Evolutionary conservation across 2,888 invertebrate species (phyloP), one percentile per base, ranked within the genome.

Genomic region (Hydropsyche betteni): DNA sequence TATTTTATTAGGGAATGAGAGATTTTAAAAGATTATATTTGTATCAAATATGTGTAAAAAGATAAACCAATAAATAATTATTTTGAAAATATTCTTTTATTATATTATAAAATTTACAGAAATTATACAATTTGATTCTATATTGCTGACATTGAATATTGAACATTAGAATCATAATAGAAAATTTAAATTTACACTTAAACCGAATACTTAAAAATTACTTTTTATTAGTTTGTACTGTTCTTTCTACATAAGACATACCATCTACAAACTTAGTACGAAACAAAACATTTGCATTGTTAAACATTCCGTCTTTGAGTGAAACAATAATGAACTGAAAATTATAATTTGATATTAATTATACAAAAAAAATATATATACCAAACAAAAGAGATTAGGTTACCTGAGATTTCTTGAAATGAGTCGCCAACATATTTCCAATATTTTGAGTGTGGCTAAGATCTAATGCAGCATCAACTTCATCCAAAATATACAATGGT

Each of bases 381-480:
- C 14, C 4, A n/a, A 12, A 55, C 52, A 69, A 69, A 52, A 51
- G 5, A 10, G 5, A 44, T 51, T 34, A 69, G 76, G 81, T 83
- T n/a, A 93, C 93, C 89, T 94, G 94, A 36, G 97, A 97, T 83
- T 92, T 91, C 80, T 91, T 93, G 83, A 98, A 98, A 84, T 97
- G 96, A 12, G 90, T 88, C 83, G 93, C 93, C 69, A 99, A 89
- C 97, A 99, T 98, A 81, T 91, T 90, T 4, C 99, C 99, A 82
- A 99, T 99, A 86, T 99, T 99, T 87, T 99, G 98, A 10, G 99
- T 99, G 85, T 99, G 99, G 5, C 96, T 96, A 80, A 98, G 90
- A 87, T 99, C 99, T 36, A 99, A 88, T 7, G 99, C 99, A 0
- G 99, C 98, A 85, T 99, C 99, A 71, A 99, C 97, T 88, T 99